phyloP scores from a whole-genome alignment of 1,140 invertebrate genomes.

The Wiebesia pumilae region DNA sequence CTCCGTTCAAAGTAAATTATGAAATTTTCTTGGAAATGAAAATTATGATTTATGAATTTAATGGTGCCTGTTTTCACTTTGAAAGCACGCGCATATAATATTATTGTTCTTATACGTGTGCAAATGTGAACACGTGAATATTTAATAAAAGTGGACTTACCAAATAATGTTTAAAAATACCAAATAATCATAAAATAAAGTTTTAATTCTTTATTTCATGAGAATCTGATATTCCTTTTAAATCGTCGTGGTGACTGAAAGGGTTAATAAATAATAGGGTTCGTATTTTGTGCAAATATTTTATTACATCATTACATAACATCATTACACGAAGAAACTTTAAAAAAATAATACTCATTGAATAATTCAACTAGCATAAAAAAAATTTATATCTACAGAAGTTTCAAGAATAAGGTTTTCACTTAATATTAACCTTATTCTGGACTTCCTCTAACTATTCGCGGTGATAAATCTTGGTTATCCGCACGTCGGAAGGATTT shows the following conservation, averaged over 20 bases:
- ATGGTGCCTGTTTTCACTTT: neutral
- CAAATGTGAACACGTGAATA: neutral
- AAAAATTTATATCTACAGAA: neutral
- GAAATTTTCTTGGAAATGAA: neutral
- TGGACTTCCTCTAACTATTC: neutral
- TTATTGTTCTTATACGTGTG: neutral
- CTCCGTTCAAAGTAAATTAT: neutral
- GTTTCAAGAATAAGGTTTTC: neutral
- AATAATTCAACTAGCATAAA: neutral
- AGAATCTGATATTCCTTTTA: neutral
- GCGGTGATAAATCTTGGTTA: slow-evolving; percentile 3
- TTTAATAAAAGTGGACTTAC: slow-evolving; percentile 6
- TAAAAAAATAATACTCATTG: slow-evolving; percentile 5
- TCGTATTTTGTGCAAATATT: neutral
- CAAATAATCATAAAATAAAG: neutral
- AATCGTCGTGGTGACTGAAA: slow-evolving; percentile 38
- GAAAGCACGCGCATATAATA: neutral
- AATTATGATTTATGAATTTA: slow-evolving; percentile 6
- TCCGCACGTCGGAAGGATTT: neutral
- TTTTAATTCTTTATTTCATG: neutral
- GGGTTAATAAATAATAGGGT: slow-evolving; percentile 28
- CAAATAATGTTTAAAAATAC: neutral
- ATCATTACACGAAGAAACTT: neutral
- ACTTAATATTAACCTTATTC: slow-evolving; percentile 33
- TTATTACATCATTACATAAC: slow-evolving; percentile 30